Base-by-base conservation (phyloP, 23 tunicate genomes). In the Diplosoma virens region DNA sequence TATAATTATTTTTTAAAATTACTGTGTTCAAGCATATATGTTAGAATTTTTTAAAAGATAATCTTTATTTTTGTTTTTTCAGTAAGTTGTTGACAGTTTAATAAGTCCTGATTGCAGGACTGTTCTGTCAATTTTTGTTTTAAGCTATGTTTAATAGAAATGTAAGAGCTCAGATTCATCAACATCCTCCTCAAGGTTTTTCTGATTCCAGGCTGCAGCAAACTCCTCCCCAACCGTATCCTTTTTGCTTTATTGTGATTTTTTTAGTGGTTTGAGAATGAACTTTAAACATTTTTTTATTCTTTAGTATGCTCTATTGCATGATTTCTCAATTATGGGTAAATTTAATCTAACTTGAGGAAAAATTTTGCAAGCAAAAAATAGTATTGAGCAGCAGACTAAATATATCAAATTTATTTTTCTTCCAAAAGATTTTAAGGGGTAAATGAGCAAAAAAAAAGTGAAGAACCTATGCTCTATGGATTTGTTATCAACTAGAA, bases 161-260 rank as follows among this genome's bases (percentile, higher is more conserved):
- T 72, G 61, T 72, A 27, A 72, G 61, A 47, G 48, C 61, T 47
- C 47, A 33, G 47, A 6, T 34, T 29, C 54, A 3, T 35, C 27
- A 28, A 47, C 78, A 72, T 34, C 74, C 50, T 16, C 52, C 74
- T 17, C 74, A 67, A 21, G 52, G 17, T 4, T 67, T 7, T 67
- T 23, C 59, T 48, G 78, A 48, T 47, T 2, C 16, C 48, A 60
- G 78, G 37, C 25, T 48, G 60, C 60, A 47, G 11, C 28, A 60
- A 22, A 72, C 60, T 72, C 78, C 78, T 47, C n/a, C n/a, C n/a
- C 78, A 72, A 72, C 36, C 78, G 78, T 72, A 72, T 72, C 78
- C 78, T 72, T 72, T n/a, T 56, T 56, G 6, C 21, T 41, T 41
- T 41, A 7, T 7, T 7, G 14, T 41, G 11, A 41, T 9, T 41